phyloP scores from a whole-genome alignment of 2,113 vertebrate genomes.

The Tichodroma muraria region DNA sequence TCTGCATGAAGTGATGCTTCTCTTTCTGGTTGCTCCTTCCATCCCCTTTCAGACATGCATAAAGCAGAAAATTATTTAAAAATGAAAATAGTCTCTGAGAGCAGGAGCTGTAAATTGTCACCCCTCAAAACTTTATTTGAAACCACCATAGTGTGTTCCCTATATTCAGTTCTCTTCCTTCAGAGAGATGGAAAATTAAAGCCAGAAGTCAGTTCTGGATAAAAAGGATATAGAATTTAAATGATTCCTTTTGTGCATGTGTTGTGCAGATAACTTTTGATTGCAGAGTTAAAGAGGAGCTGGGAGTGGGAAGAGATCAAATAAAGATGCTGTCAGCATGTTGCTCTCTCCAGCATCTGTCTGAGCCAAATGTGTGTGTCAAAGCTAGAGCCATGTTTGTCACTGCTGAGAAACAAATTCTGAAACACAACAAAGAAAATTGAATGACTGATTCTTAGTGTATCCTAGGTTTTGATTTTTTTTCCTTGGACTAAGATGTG shows the following conservation, averaged over 20 bases:
- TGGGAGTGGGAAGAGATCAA: not conserved
- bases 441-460: not conserved
- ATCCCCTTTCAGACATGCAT: not conserved
- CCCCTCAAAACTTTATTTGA: not conserved
- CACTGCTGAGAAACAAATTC: not conserved
- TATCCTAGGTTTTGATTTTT: not conserved
- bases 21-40: not conserved
- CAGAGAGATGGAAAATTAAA: not conserved
- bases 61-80: not conserved
- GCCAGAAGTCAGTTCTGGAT: not conserved
- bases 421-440: not conserved
- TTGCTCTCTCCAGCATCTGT: not conserved
- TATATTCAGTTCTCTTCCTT: not conserved
- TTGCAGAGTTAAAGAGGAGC: not conserved
- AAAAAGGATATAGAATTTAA: not conserved
- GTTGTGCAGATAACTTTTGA: not conserved
- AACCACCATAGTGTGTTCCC: not conserved
- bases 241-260: not conserved
- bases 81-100: not conserved
- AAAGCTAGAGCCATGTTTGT: not conserved
- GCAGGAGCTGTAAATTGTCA: not conserved
- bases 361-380: rapidly evolving
- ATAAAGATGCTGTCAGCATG: not conserved
- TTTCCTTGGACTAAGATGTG: not conserved
- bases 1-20: not conserved